phyloP scores from a whole-genome alignment of 2,113 vertebrate genomes.

The Channa argus region DNA sequence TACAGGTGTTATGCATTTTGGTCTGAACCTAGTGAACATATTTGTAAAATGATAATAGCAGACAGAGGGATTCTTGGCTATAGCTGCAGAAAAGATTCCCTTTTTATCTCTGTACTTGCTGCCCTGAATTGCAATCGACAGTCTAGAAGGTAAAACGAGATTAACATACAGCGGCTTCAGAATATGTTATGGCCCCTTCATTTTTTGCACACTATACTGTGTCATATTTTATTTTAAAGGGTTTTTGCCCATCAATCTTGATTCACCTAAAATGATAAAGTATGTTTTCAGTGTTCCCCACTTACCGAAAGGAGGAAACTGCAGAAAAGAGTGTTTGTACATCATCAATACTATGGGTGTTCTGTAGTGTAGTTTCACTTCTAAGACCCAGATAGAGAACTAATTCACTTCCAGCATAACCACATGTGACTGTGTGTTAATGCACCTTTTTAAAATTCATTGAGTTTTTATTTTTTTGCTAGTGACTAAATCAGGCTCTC shows the following conservation, averaged over 20 bases:
- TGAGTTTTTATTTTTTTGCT: neutral
- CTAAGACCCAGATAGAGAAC: conserved; percentile 47
- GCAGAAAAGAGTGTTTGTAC: conserved; percentile 72
- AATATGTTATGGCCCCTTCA: too few relatives aligned
- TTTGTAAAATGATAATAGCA: conserved; percentile 44
- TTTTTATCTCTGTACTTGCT: conserved; percentile 42
- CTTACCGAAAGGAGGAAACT: conserved; percentile 45
- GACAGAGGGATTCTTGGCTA: conserved; percentile 34
- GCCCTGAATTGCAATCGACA: conserved; percentile 36
- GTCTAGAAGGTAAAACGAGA: conserved; percentile 62
- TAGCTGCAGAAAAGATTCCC: conserved; percentile 40
- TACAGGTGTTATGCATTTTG: conserved; percentile 51
- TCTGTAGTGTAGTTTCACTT: conserved; percentile 63
- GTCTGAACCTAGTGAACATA: conserved; percentile 30
- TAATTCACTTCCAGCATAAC: conserved; percentile 44
- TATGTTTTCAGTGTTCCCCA: conserved; percentile 46
- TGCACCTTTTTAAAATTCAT: conserved; percentile 36
- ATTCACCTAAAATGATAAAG: too few relatives aligned
- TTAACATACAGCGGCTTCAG: conserved; percentile 42
- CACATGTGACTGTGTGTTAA: conserved; percentile 62
- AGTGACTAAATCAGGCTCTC: neutral
- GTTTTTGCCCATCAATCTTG: too few relatives aligned
- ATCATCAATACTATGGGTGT: conserved; percentile 62
- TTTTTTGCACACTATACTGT: too few relatives aligned
- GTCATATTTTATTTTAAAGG: too few relatives aligned